Evolutionary conservation across 2,797 vertebrate genomes (phyloP).

Genomic region (Channa striata): DNA sequence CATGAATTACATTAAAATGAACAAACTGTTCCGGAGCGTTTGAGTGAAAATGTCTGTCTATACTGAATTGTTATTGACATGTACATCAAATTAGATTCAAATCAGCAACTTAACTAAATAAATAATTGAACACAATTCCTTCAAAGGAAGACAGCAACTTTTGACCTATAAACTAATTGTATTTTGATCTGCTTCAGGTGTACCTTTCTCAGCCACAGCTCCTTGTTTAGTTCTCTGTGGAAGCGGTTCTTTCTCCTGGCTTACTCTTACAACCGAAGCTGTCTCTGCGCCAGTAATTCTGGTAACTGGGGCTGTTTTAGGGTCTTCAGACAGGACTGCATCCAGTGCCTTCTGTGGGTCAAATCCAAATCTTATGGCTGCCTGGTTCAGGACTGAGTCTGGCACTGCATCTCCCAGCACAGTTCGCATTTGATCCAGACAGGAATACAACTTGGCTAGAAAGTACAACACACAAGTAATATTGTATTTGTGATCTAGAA

Average conservation of each 20-base stretch:
- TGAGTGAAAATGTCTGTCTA: too few relatives aligned
- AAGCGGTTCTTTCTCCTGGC: slow-evolving; percentile 68
- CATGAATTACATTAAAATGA: too few relatives aligned
- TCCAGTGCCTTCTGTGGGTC: slow-evolving; percentile 93
- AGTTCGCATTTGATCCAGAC: slow-evolving; percentile 95
- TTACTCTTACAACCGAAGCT: slow-evolving; percentile 32
- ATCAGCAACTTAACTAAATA: background rate
- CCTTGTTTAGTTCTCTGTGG: slow-evolving; percentile 71
- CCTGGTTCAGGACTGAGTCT: slow-evolving; percentile 89
- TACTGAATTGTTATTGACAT: background rate
- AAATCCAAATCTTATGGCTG: slow-evolving; percentile 88
- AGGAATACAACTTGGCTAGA: slow-evolving; percentile 92
- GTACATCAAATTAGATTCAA: background rate
- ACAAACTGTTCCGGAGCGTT: too few relatives aligned
- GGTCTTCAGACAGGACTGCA: slow-evolving; percentile 87
- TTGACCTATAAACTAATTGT: background rate
- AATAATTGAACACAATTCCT: background rate
- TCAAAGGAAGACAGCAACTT: background rate
- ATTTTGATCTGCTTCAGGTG: slow-evolving; percentile 32
- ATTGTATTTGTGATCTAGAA: slow-evolving; percentile 82
- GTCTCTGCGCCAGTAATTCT: slow-evolving; percentile 49
- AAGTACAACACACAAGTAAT: slow-evolving; percentile 32
- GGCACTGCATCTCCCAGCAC: slow-evolving; percentile 91
- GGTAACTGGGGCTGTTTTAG: slow-evolving; percentile 63
- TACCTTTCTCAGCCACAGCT: slow-evolving; percentile 77